phyloP scores from a whole-genome alignment of 2,113 vertebrate genomes.

The Hippocampus zosterae region DNA sequence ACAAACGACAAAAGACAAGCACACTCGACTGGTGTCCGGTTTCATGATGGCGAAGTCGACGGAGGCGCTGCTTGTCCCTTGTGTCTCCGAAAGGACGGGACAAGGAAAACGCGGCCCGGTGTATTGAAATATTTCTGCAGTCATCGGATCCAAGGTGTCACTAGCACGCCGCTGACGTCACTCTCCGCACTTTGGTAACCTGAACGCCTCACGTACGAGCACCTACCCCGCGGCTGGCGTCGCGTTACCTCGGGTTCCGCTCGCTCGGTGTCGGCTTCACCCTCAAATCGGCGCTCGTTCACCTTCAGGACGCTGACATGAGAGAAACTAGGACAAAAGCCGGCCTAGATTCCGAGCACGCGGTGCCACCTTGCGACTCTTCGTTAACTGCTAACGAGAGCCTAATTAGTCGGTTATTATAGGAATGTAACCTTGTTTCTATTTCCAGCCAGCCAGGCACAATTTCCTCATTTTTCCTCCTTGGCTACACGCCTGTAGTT shows the following conservation, averaged over 20 bases:
- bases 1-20: neutral
- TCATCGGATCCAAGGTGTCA: neutral
- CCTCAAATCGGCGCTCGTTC: neutral
- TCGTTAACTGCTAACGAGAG: neutral
- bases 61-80: neutral
- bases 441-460: neutral
- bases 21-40: neutral
- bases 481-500: neutral
- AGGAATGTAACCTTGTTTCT: conserved; percentile 1
- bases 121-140: neutral
- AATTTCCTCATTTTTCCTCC: neutral
- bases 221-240: neutral
- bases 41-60: neutral
- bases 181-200: neutral
- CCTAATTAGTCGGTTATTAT: conserved; percentile 3
- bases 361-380: neutral
- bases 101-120: neutral
- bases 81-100: neutral
- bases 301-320: neutral
- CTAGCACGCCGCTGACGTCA: neutral
- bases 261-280: too few relatives aligned
- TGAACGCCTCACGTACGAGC: neutral
- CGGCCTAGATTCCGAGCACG: neutral
- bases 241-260: neutral
- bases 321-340: neutral